Conservation (phyloP, 2,888 invertebrate genomes). For the Thera obeliscata region DNA sequence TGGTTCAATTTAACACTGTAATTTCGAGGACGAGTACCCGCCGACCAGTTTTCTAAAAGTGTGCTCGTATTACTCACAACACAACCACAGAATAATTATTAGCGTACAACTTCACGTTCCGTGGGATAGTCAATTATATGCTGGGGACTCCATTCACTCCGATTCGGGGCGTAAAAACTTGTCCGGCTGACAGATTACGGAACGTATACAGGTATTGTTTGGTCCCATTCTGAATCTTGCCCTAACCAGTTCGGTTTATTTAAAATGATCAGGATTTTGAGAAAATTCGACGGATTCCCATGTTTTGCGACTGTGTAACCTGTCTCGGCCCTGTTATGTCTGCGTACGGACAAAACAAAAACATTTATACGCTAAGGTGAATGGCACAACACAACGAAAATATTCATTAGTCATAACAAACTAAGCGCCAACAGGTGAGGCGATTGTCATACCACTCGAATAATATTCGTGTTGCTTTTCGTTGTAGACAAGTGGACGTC, state of each 20-base stretch:
- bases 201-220: not conserved
- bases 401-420: constrained; percentile 28
- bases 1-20: not conserved
- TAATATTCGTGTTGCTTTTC: constrained; percentile 7
- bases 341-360: constrained; percentile 12
- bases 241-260: constrained; percentile 11
- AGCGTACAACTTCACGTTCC: constrained; percentile 10
- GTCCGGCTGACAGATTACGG: constrained; percentile 1
- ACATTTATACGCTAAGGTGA: constrained; percentile 22
- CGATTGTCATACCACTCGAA: constrained; percentile 22
- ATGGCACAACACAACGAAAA: constrained; percentile 20
- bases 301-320: not conserved
- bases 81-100: not conserved
- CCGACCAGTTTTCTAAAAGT: constrained; percentile 15
- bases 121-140: constrained; percentile 15
- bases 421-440: constrained; percentile 32
- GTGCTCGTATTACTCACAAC: constrained; percentile 2
- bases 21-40: constrained; percentile 2
- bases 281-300: not conserved
- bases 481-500: constrained; percentile 7
- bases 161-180: constrained; percentile 18
- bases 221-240: constrained; percentile 8
- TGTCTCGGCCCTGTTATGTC: not conserved
- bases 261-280: not conserved
- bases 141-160: constrained; percentile 20